phyloP scores from a whole-genome alignment of 2,113 vertebrate species.

The Elgaria multicarinata region DNA sequence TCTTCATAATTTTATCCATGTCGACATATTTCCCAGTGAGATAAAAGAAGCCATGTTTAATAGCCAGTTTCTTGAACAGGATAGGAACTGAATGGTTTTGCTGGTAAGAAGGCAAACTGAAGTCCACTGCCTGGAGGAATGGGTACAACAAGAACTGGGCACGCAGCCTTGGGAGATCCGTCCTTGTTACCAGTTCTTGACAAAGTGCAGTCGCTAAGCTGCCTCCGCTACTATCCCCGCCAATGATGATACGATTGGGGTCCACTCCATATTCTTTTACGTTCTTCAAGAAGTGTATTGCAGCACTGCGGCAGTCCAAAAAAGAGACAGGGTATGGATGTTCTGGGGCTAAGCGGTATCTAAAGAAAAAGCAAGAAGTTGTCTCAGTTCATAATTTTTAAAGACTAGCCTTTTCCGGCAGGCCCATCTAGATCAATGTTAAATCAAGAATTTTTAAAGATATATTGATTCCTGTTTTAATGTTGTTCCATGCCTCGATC shows the following conservation, averaged over 20 bases:
- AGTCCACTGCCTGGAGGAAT: constrained; percentile 80
- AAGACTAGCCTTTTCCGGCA: too few relatives aligned
- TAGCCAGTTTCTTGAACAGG: constrained; percentile 66
- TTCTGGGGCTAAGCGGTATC: constrained; percentile 83
- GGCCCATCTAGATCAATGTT: too few relatives aligned
- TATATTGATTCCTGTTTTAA: too few relatives aligned
- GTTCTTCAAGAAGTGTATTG: constrained; percentile 81
- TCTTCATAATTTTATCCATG: constrained; percentile 72
- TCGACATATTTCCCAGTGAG: constrained; percentile 69
- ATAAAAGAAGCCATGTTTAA: constrained; percentile 74
- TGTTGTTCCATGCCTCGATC: too few relatives aligned
- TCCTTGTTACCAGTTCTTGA: constrained; percentile 73
- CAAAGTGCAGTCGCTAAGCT: constrained; percentile 77
- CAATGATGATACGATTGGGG: constrained; percentile 73
- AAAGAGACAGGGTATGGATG: constrained; percentile 74
- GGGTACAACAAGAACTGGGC: constrained; percentile 88
- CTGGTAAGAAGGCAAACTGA: constrained; percentile 85
- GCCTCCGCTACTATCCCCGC: constrained; percentile 85
- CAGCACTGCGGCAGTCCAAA: constrained; percentile 78
- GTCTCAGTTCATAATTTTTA: too few relatives aligned
- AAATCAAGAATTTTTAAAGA: too few relatives aligned
- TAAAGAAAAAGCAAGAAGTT: constrained; percentile 25
- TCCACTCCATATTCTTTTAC: constrained; percentile 78
- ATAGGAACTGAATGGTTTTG: constrained; percentile 80
- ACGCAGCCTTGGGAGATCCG: constrained; percentile 78